Conservation (phyloP, 2,888 invertebrate species). For the Trypoxylon attenuatum region DNA sequence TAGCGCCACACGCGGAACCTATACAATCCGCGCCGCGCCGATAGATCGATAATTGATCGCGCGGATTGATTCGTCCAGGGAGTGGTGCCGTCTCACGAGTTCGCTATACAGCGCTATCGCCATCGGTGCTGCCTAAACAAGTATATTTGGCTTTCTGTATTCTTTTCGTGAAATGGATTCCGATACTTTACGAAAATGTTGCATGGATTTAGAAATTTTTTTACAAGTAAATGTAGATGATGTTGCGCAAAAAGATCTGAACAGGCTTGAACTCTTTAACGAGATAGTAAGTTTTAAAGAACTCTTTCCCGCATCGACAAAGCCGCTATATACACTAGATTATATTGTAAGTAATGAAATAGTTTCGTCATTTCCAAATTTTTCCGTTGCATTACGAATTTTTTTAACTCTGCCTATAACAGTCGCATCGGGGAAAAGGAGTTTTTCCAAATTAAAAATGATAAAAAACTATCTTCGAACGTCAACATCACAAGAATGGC, state of each 20-base stretch:
- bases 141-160: conserved; percentile 29
- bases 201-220: neutral
- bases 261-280: neutral
- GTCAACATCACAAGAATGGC: neutral
- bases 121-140: no score
- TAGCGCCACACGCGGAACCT: no score
- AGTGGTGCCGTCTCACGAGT: no score
- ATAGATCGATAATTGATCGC: no score
- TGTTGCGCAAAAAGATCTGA: conserved; percentile 7
- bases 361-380: conserved; percentile 15
- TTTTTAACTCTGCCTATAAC: conserved; percentile 26
- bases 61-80: no score
- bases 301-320: conserved; percentile 2
- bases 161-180: conserved; percentile 1
- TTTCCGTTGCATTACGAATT: conserved; percentile 17
- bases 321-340: conserved; percentile 8
- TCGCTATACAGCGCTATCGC: no score
- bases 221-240: neutral
- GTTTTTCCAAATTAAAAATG: conserved; percentile 32
- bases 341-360: conserved; percentile 22
- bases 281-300: neutral
- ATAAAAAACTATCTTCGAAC: conserved; percentile 20
- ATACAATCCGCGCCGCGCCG: no score
- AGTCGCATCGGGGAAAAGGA: conserved; percentile 27
- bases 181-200: conserved; percentile 7